Evolutionary conservation across 2,888 invertebrate genomes (phyloP).

Genomic region (Drosophila setosimentum): DNA sequence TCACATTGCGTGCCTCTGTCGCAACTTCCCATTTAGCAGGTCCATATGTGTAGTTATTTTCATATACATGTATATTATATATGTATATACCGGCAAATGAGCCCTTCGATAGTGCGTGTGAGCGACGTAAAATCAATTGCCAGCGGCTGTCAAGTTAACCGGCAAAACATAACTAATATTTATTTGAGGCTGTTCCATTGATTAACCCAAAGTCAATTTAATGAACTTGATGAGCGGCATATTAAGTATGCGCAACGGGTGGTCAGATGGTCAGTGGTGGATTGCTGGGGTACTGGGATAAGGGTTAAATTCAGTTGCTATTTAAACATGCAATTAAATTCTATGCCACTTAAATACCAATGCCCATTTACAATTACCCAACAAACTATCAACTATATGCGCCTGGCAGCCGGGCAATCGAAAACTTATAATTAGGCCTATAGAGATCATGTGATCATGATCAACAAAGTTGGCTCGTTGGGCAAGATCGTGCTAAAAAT

Average conservation of each 20-base stretch:
- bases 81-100: slow-evolving; percentile 25
- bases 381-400: slow-evolving; percentile 21
- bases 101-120: slow-evolving; percentile 41
- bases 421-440: slow-evolving; percentile 58
- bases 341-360: slow-evolving; percentile 56
- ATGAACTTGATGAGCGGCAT: slow-evolving; percentile 52
- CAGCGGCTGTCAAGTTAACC: slow-evolving; percentile 69
- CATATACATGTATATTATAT: too few species aligned
- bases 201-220: slow-evolving; percentile 49
- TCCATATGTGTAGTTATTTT: background rate
- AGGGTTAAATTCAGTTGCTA: slow-evolving; percentile 25
- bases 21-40: slow-evolving; percentile 9
- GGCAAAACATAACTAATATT: slow-evolving; percentile 46
- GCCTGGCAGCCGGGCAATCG: slow-evolving; percentile 35
- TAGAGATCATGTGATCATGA: slow-evolving; percentile 41
- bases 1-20: slow-evolving; percentile 14
- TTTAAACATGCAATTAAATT: slow-evolving; percentile 76
- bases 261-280: slow-evolving; percentile 1
- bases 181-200: slow-evolving; percentile 50
- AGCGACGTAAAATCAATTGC: slow-evolving; percentile 42
- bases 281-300: background rate
- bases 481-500: slow-evolving; percentile 78
- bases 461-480: slow-evolving; percentile 39
- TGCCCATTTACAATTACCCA: slow-evolving; percentile 52
- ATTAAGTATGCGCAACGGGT: slow-evolving; percentile 59